Percentiles rank a stretch among this genome's conserved stretches.
phyloP scores from a whole-genome alignment of 2,113 vertebrate species.

The Corythornis cristatus region DNA sequence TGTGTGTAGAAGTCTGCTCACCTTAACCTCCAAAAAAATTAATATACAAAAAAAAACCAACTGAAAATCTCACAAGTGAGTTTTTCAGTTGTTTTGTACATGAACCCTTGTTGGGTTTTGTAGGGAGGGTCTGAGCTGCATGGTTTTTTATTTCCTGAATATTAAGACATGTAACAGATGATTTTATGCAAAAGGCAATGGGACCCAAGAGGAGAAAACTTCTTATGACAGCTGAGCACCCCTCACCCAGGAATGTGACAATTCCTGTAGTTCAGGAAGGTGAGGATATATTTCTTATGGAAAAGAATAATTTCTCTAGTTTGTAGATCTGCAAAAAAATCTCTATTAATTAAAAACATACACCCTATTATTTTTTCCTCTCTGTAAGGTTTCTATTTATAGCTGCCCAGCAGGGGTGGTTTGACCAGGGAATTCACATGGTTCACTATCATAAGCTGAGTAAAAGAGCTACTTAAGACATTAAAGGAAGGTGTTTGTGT shows the following conservation, averaged over 20 bases:
- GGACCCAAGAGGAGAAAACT: background rate
- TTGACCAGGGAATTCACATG: background rate
- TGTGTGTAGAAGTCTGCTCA: background rate
- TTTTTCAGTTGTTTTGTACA: too few species aligned
- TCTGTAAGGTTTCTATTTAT: background rate
- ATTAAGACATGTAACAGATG: background rate
- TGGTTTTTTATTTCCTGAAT: background rate
- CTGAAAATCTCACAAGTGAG: background rate
- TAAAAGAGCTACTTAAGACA: background rate
- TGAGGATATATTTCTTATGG: background rate
- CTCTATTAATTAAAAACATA: conserved; percentile 14
- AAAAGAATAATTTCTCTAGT: background rate
- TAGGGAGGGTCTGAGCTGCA: background rate
- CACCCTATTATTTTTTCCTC: background rate
- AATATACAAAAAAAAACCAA: background rate
- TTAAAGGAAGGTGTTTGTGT: background rate
- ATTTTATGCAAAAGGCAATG: background rate
- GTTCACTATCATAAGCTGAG: background rate
- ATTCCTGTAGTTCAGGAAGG: background rate
- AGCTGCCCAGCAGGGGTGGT: background rate
- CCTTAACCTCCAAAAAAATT: background rate
- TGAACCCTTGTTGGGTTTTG: background rate
- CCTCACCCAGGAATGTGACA: background rate
- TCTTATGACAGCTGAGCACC: background rate
- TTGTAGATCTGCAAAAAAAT: background rate